Base-by-base conservation (phyloP, 2,888 invertebrate species). In the Geotrupes spiniger region DNA sequence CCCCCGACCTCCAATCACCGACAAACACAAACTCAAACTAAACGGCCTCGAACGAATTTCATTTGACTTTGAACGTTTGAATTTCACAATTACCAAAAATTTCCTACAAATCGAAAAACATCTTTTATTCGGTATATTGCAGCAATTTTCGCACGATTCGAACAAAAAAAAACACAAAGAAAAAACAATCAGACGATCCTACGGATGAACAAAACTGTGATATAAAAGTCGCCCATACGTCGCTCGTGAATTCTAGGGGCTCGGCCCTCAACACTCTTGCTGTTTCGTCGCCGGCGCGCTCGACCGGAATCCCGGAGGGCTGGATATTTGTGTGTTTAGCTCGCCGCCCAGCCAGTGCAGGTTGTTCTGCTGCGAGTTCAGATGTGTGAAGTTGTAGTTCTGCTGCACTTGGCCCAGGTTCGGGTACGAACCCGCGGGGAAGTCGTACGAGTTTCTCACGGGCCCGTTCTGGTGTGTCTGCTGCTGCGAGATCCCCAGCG, bases 261-360 rank as follows among this genome's bases (percentile, higher is more conserved):
- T 26, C 9, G 17, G 11, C n/a, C 8, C 28, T 42, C 46, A 50
- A 36, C 50, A 50, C 40, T 51, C 48, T 31, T 51, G 51, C 29
- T 51, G 51, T 29, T 51, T 51, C 21, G 70, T 67, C 29, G 68
- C 64, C 54, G 70, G 68, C 45, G 63, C 59, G 37, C 62, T 63
- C 52, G 65, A 67, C 61, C 74, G 64, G 63, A 74, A 74, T 33
- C 74, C 74, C 14, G 74, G 74, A 37, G 74, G 74, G 58, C 70
- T 72, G 37, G 71, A 66, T 48, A 74, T 72, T 54, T 72, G 71
- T 58, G 69, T 61, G 57, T 69, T 71, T 52, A 71, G 55, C 40
- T 73, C 72, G 9, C 46, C 65, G 49, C 65, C 62, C 56, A 69
- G 64, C 73, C 73, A 73, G 59, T 65, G 51, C 38, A 70, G 50